Evolutionary conservation across 2,888 invertebrate species (phyloP).

Genomic region (Automeris io): DNA sequence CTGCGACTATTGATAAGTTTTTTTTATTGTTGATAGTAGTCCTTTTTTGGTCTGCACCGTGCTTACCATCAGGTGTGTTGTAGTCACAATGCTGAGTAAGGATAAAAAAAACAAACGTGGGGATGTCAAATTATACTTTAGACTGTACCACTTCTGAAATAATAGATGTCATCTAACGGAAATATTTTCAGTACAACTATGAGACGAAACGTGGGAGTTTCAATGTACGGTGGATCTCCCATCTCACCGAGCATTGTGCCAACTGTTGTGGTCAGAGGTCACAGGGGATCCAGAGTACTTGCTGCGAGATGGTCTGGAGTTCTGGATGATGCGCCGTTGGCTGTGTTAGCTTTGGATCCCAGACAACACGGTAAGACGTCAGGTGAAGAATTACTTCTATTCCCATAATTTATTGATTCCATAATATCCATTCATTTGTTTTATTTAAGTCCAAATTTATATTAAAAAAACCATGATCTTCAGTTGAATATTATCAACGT

Average conservation of each 20-base stretch:
- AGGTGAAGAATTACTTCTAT: neutral
- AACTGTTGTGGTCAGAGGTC: conserved; percentile 62
- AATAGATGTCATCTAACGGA: neutral
- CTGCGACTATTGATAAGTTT: too few species aligned
- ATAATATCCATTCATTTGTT: too few species aligned
- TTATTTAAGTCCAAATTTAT: too few species aligned
- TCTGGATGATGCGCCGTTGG: conserved; percentile 60
- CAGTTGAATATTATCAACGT: too few species aligned
- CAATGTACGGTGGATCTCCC: conserved; percentile 61
- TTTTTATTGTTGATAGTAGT: too few species aligned
- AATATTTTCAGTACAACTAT: conserved; percentile 46
- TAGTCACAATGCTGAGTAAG: too few species aligned
- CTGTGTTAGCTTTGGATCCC: conserved; percentile 62
- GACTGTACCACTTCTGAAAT: neutral
- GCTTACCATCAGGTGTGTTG: too few species aligned
- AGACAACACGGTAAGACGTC: conserved; percentile 55
- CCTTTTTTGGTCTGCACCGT: too few species aligned
- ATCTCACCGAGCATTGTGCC: conserved; percentile 47
- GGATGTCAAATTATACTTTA: too few species aligned
- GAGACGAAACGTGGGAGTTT: conserved; percentile 62
- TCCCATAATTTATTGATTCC: too few species aligned
- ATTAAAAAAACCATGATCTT: too few species aligned
- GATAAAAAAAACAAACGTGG: too few species aligned
- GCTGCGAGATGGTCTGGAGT: conserved; percentile 72
- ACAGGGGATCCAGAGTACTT: conserved; percentile 58